Evolutionary conservation across 2,888 invertebrate species (phyloP), one percentile per base, ranked within the genome.

Genomic region (Sphaeridia pumilis): DNA sequence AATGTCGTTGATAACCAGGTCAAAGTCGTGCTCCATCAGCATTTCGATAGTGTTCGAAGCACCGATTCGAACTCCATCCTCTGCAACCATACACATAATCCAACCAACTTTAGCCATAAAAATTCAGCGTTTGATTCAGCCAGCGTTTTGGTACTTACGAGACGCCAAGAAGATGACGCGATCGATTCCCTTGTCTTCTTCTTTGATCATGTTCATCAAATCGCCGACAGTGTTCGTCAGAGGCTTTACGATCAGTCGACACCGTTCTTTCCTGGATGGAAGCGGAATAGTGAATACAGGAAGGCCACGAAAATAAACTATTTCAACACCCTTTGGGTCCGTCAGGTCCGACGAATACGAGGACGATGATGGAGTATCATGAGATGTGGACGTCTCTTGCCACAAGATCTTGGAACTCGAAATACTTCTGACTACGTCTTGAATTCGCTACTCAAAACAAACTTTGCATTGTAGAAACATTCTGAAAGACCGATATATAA

Each of bases 111-210:
- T n/a, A n/a, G n/a, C n/a, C n/a, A n/a, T n/a, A n/a, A n/a, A n/a
- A n/a, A n/a, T n/a, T n/a, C n/a, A n/a, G n/a, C n/a, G n/a, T n/a
- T n/a, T n/a, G n/a, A n/a, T n/a, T n/a, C n/a, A n/a, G n/a, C n/a
- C n/a, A n/a, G n/a, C n/a, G n/a, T n/a, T n/a, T 10, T 31, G 10
- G 31, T 31, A 31, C 66, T 63, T 59, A 79, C 80, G 78, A 67
- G 72, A 67, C 44, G 84, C 83, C 58, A 83, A 82, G 55, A 90
- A 74, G 47, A 82, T 79, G 31, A 87, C 86, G 58, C 88, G 81
- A 75, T 94, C 92, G 65, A 95, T 87, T 45, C 94, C 93, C 58
- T 82, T 83, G 74, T 95, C 95, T 72, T 95, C 94, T 52, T 78
- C 77, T 60, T 77, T 78, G 58, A 95, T 76, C 84, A 90, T 90